Evolutionary conservation across 2,888 invertebrate genomes (phyloP), one percentile per base, ranked within the genome.

Genomic region (Aphodius granarius): DNA sequence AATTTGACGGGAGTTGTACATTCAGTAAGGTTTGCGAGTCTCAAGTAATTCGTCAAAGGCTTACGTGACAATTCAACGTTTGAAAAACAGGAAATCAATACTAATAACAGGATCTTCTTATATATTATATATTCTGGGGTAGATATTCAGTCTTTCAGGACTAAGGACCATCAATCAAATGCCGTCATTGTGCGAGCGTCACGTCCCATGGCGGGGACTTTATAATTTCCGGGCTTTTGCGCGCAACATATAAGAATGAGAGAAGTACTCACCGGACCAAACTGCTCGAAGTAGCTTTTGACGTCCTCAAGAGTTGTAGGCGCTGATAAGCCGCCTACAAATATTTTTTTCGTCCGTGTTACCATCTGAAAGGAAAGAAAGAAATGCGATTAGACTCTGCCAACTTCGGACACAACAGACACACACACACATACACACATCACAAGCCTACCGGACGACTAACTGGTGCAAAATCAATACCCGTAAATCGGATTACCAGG

Each of bases 291-390:
- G 91, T 99, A 99, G 90, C 96, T 97, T 93, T 98, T 99, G 88
- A 99, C 98, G 89, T 99, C 99, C 90, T 99, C 99, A 88, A 99
- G 93, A 87, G 99, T 99, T 88, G 99, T 99, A 87, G 98, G 97
- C 87, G 99, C 98, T 86, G 99, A 99, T 86, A 99, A 92, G 87
- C 99, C 99, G 85, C 99, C 99, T 88, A 99, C 98, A 91, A 99
- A 99, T 91, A 99, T 98, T 92, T 99, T 99, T 95, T 99, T 99
- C 91, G 99, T 99, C 92, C 97, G 95, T 91, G 98, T 98, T 89
- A 99, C 97, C 97, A 99, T 98, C 98, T 99, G 93, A 72, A 87
- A 86, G 21, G 73, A 70, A 70, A 75, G n/a, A 75, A 16, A 65
- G 17, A 72, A 62, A 66, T 76, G 64, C 64, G 63, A 68, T 75